Base-by-base conservation (phyloP, 30 jellyfish, hydroid and myxozoan genomes). In the Turritopsis rubra region DNA sequence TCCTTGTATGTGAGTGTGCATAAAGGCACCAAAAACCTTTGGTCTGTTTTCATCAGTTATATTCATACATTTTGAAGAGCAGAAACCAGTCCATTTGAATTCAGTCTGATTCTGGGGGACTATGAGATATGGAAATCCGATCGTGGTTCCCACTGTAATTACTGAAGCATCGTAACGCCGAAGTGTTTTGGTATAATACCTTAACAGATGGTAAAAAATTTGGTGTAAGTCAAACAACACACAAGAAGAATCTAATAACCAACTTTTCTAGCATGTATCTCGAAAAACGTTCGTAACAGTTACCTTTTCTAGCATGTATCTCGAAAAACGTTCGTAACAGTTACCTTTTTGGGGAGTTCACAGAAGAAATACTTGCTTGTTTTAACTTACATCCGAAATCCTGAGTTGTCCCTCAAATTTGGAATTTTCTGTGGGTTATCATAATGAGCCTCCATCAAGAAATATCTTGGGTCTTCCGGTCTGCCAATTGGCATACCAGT, bases 1-100 rank as follows among this genome's bases (percentile, higher is more conserved):
- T 21, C 89, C 89, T 41, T 31, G 29, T 52, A 83, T 65, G 71
- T 87, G 95, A 17, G 89, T 83, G 54, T 87, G 95, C 20, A 86
- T 86, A 72, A 87, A 41, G 24, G 89, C 16, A 52, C 86, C 95
- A 75, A 87, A 87, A 54, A 87, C n/a, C 41, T 73, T 80, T 66
- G 82, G 53, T 54, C 54, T 83, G 13, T 27, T 81, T 20, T 83
- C 86, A 31, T 65, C 52, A 54, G 65, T 28, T 30, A 71, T 72
- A 54, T 31, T 26, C 31, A 75, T 66, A 66, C 90, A 84, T 16
- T 73, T 66, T 7, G 28, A 52, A 60, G 85, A 16, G 29, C 90
- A 84, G 30, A 54, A 52, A 18, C 90, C 90, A 1, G 71, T 70
- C 20, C 28, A 29, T 21, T 7, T 29, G 85, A 84, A 84, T 29